These are phyloP conservation scores for Turritopsis dohrnii DNA, from an alignment of 30 jellyfish, hydroid and myxozoan species.

Conservation along the genomic window DNA sequence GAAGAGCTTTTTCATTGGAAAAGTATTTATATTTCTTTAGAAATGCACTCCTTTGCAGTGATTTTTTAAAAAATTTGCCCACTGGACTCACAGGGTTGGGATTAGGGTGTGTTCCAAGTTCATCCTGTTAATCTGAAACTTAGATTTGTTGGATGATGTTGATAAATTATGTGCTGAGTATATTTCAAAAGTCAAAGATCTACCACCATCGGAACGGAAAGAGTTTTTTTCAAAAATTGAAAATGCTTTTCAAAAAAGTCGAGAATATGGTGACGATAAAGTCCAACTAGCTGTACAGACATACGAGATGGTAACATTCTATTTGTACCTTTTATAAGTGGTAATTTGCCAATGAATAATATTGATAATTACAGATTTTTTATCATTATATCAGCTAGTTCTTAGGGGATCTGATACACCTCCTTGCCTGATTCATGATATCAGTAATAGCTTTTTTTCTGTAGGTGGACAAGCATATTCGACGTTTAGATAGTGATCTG, in stretches of 20 bases:
- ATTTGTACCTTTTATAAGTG: too few species aligned
- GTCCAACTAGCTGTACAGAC: constrained; percentile 97
- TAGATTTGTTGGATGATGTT: constrained; percentile 73
- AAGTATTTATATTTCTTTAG: too few species aligned
- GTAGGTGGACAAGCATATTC: constrained; percentile 88
- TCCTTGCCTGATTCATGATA: too few species aligned
- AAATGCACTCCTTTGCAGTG: too few species aligned
- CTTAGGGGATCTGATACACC: too few species aligned
- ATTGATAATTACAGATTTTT: too few species aligned
- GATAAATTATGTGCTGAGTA: constrained; percentile 84
- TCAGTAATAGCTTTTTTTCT: constrained; percentile 1
- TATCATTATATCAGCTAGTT: too few species aligned
- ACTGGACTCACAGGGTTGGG: too few species aligned
- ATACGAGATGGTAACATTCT: constrained; percentile 91
- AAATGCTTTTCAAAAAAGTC: constrained; percentile 85
- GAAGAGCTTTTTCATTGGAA: too few species aligned
- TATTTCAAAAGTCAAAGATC: constrained; percentile 50
- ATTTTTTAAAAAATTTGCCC: too few species aligned
- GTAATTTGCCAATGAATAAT: too few species aligned
- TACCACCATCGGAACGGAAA: constrained; percentile 77
- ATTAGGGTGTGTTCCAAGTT: neutral
- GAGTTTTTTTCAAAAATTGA: constrained; percentile 75
- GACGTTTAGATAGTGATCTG: constrained; percentile 82
- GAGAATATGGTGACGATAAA: constrained; percentile 96
- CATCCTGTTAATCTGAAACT: neutral